A percentile compares a stretch with the other conserved stretches of the same genome.
Conservation (phyloP, 2,797 vertebrate genomes). For the Peromyscus eremicus region DNA sequence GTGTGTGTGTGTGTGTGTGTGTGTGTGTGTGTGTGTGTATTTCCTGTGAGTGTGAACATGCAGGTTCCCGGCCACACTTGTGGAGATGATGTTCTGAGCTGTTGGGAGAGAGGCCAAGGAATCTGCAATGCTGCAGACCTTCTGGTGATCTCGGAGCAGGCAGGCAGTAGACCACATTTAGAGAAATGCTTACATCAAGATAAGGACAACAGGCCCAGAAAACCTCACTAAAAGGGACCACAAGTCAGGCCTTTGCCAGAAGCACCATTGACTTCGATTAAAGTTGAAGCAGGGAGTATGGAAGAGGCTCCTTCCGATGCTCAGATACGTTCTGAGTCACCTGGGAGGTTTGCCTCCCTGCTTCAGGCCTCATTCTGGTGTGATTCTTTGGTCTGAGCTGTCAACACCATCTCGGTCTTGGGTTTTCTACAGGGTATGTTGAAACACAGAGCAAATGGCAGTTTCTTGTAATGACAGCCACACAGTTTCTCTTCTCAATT, state of each 20-base stretch:
- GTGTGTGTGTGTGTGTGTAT: accelerated
- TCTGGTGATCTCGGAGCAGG: neutral
- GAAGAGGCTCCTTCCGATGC: neutral
- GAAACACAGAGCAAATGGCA: neutral
- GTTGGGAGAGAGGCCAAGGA: neutral
- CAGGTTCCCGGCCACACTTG: neutral
- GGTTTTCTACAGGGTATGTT: neutral
- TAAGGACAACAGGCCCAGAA: neutral
- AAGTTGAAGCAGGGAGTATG: neutral
- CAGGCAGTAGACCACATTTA: neutral
- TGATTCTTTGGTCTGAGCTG: neutral
- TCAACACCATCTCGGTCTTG: neutral
- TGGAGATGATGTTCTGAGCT: neutral
- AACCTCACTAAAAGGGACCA: neutral
- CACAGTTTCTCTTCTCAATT: neutral
- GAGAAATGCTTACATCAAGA: neutral
- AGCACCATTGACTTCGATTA: neutral
- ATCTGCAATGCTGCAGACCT: neutral
- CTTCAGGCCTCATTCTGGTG: neutral
- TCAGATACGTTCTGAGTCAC: too few species aligned
- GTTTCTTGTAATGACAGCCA: neutral
- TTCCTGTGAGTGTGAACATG: neutral
- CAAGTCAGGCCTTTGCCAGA: neutral
- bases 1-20: accelerated
- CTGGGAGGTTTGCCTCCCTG: neutral